These are phyloP conservation scores for Petrocephalus microphthalmus DNA, from an alignment of 2,113 vertebrate genomes.

Conservation along the genomic window DNA sequence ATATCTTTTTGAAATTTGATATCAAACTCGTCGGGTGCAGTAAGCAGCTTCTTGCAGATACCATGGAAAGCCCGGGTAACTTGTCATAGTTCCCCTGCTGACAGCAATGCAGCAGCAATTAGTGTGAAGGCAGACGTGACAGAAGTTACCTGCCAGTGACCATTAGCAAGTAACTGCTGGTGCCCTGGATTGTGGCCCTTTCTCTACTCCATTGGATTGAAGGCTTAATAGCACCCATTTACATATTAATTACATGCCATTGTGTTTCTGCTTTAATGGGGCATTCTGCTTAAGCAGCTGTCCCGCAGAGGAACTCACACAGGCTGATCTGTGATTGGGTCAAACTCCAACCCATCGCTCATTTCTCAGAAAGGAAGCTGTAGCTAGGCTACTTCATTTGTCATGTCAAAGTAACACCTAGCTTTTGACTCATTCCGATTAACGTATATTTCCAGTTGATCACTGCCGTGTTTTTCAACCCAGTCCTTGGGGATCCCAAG, in stretches of 20 bases:
- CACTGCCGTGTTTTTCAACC: neutral
- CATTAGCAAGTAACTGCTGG: neutral
- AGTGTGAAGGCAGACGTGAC: neutral
- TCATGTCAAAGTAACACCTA: neutral
- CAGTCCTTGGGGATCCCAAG: neutral
- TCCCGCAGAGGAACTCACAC: neutral
- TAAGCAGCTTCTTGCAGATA: neutral
- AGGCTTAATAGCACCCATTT: slow-evolving; percentile 31
- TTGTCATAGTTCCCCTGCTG: neutral
- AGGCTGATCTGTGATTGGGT: slow-evolving; percentile 18
- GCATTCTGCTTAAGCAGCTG: neutral
- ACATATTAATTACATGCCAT: slow-evolving; percentile 34
- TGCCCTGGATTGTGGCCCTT: slow-evolving; percentile 13
- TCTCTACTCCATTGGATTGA: slow-evolving; percentile 27
- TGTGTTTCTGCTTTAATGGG: slow-evolving; percentile 23
- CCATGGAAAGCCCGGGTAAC: neutral
- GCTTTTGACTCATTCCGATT: neutral
- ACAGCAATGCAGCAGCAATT: neutral
- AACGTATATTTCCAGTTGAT: neutral
- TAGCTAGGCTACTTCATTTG: neutral
- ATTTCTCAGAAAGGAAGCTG: neutral
- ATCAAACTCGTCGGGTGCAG: neutral
- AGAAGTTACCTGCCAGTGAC: slow-evolving; percentile 2
- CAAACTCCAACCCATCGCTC: neutral
- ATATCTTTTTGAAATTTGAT: too few species aligned